Percentiles rank a stretch among this genome's conserved stretches.
Evolutionary conservation across 1,140 invertebrate species (phyloP).

Genomic region (Diabrotica virgifera): DNA sequence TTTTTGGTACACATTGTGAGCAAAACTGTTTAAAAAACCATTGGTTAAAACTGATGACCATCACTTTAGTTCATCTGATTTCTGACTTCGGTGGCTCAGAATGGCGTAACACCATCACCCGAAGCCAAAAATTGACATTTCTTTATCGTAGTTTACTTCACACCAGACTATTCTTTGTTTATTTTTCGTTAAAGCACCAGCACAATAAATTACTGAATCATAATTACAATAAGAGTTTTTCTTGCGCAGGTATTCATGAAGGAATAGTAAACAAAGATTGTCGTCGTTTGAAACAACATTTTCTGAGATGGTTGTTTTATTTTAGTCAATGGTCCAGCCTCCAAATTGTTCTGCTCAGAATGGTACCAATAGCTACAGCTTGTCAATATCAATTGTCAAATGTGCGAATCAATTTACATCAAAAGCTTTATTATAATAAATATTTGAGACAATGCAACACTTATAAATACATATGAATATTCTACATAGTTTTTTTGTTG

Average conservation of each 20-base stretch:
- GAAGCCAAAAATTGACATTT: conserved; percentile 36
- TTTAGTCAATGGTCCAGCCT: conserved; percentile 44
- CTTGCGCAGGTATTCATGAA: not conserved
- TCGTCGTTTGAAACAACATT: conserved; percentile 1
- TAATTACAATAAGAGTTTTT: no score
- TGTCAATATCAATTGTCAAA: conserved; percentile 22
- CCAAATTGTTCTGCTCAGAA: conserved; percentile 30
- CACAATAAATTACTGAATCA: no score
- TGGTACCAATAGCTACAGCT: conserved; percentile 22
- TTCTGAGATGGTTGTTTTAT: conserved; percentile 7
- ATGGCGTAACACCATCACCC: conserved; percentile 38
- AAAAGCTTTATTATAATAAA: conserved; percentile 36
- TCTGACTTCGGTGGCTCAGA: conserved; percentile 44
- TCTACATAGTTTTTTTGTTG: conserved; percentile 25
- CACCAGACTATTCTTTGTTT: not conserved
- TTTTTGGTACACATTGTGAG: conserved; percentile 15
- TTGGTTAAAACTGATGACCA: conserved; percentile 26
- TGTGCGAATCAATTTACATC: conserved; percentile 37
- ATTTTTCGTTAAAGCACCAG: no score
- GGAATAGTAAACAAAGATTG: not conserved
- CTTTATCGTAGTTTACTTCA: not conserved
- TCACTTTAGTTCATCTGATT: conserved; percentile 27
- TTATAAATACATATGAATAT: conserved; percentile 17
- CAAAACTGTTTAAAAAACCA: conserved; percentile 32
- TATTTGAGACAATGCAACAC: conserved; percentile 32